A percentile compares a stretch with the other conserved stretches of the same genome.
Conservation (phyloP, 2,797 vertebrate genomes). For the Lindbergichthys nudifrons region DNA sequence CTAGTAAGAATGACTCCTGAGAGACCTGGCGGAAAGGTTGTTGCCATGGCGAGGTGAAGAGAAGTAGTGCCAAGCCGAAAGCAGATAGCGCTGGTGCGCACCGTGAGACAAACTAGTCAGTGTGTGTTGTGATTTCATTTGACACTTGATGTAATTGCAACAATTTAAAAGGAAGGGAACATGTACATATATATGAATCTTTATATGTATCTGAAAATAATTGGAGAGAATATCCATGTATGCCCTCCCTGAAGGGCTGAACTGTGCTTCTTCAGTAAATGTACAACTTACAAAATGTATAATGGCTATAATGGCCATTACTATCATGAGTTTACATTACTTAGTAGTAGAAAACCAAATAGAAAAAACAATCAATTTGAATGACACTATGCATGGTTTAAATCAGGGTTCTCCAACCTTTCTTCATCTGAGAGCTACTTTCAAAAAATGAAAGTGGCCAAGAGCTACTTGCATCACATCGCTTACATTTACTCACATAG, state of each 20-base stretch:
- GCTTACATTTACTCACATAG: too few relatives aligned
- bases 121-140: constrained; percentile 23
- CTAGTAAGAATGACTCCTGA: constrained; percentile 68
- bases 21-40: constrained; percentile 75
- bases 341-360: background rate
- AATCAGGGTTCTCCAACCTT: too few relatives aligned
- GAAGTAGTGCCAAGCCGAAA: constrained; percentile 52
- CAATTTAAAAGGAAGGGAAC: constrained; percentile 14
- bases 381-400: background rate
- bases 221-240: background rate
- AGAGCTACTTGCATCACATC: too few relatives aligned
- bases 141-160: constrained; percentile 2
- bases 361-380: background rate
- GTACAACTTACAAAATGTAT: background rate
- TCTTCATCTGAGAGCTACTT: too few relatives aligned
- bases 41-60: constrained; percentile 71
- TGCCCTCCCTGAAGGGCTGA: background rate
- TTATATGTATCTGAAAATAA: background rate
- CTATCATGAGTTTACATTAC: background rate
- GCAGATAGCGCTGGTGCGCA: constrained; percentile 43
- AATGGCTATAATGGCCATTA: background rate
- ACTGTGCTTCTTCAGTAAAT: background rate
- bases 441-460: too few relatives aligned
- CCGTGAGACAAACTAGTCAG: constrained; percentile 29
- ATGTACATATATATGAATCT: background rate